Evolutionary conservation across 2,797 vertebrate genomes (phyloP).

Genomic region (Coranthus polyacanthus): DNA sequence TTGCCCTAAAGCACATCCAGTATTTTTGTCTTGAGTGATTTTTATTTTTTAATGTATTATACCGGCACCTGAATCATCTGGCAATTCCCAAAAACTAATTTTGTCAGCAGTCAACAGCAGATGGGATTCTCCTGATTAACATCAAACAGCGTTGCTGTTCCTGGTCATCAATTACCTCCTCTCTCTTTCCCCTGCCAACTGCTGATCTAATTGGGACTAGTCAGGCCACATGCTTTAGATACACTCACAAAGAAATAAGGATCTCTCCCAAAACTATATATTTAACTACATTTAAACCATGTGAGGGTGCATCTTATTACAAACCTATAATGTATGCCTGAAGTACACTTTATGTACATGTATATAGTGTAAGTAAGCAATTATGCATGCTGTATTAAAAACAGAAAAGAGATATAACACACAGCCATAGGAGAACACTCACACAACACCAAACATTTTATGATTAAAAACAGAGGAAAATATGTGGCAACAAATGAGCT

Average conservation of each 20-base stretch:
- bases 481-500: background rate
- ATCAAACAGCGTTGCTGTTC: slow-evolving; percentile 36
- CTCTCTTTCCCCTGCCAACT: slow-evolving; percentile 27
- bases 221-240: slow-evolving; percentile 23
- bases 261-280: background rate
- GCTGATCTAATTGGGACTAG: slow-evolving; percentile 44
- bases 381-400: slow-evolving; percentile 10
- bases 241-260: slow-evolving; percentile 9
- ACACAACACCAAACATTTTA: slow-evolving; percentile 15
- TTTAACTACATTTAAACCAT: background rate
- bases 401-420: slow-evolving; percentile 13
- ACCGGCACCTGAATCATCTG: slow-evolving; percentile 17
- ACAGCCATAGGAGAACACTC: too few species aligned
- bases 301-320: background rate
- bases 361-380: too few species aligned
- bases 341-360: too few species aligned
- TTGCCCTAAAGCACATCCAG: background rate
- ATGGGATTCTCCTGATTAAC: slow-evolving; percentile 45
- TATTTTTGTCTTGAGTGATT: slow-evolving; percentile 2
- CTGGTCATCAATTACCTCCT: slow-evolving; percentile 31
- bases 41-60: slow-evolving; percentile 4
- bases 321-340: background rate
- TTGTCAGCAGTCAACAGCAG: slow-evolving; percentile 42
- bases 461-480: slow-evolving; percentile 6
- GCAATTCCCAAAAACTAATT: slow-evolving; percentile 37